Conservation (phyloP, 2,888 invertebrate species). For the Himalopsyche kuldschensis region DNA sequence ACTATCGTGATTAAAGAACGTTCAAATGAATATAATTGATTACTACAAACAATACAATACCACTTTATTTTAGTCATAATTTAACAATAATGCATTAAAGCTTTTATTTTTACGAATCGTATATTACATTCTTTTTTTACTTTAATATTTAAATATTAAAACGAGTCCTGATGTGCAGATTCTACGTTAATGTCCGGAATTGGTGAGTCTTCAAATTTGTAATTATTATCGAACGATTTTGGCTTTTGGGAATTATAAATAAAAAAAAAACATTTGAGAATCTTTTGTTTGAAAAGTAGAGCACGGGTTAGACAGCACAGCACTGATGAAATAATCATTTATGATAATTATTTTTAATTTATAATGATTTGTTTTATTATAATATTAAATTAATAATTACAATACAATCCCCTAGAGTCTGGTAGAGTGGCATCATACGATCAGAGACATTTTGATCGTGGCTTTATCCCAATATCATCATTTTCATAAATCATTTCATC, state of each 20-base stretch:
- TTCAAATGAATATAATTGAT: not conserved
- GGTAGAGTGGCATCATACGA: not conserved
- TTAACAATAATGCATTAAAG: not conserved
- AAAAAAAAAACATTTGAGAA: not conserved
- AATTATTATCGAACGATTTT: not conserved
- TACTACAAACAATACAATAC: not conserved
- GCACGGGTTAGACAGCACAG: constrained; percentile 37
- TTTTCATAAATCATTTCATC: not conserved
- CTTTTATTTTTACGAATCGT: not conserved
- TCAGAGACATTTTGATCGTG: constrained; percentile 1
- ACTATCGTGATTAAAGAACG: too few species aligned
- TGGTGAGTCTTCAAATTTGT: not conserved
- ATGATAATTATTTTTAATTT: constrained; percentile 6
- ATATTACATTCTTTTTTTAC: not conserved
- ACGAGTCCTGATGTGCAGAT: not conserved
- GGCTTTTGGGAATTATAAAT: not conserved
- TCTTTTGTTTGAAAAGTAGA: constrained; percentile 16
- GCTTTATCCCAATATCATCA: not conserved
- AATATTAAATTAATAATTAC: not conserved
- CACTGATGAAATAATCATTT: constrained; percentile 15
- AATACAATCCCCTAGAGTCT: not conserved
- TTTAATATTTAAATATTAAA: not conserved
- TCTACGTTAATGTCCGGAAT: not conserved
- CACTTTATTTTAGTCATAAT: not conserved
- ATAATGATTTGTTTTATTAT: not conserved